Base-by-base conservation (phyloP, 2,888 invertebrate genomes). In the Allophyes oxyacanthae region DNA sequence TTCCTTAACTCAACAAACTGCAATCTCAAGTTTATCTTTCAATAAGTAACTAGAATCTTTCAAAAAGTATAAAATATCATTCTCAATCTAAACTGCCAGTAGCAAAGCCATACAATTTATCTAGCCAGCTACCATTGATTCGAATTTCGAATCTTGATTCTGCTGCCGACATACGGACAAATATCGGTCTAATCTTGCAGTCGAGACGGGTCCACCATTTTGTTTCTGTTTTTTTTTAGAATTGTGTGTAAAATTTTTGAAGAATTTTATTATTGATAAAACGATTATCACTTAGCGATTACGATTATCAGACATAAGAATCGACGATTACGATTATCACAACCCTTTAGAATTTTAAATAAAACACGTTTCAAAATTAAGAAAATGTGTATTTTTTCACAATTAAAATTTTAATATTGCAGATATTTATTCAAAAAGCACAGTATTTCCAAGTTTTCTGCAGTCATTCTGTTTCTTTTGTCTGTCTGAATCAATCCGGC, bases 111-210 rank as follows among this genome's bases (percentile, higher is more conserved):
- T 5, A 48, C 71, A 58, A 73, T 67, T 64, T 75, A 73, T 73
- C 75, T 72, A 43, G 37, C 25, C 56, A 36, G 64, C 64, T 46
- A 53, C 28, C 49, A 54, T 68, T 64, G 75, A 64, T 64, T 72
- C 65, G 64, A 54, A 71, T 59, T 65, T 63, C 64, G 64, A 66
- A 74, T 75, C 76, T 69, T 30, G 65, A 51, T 58, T 69, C 73
- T 74, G 73, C 50, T 32, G 32, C 40, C 54, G 74, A 75, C 69
- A 20, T 44, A 28, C 34, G 49, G 38, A 72, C 59, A 61, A 69
- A 72, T 75, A 66, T 61, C 55, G 60, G 7, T 40, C 65, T 55
- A 59, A 58, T 54, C 54, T 53, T 38, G 46, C 37, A 1, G 13
- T 25, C 25, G 40, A 28, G 44, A 14, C 38, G 7, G 14, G 25